Evolutionary conservation across 2,113 vertebrate genomes (phyloP).

Genomic region (Callipepla squamata): DNA sequence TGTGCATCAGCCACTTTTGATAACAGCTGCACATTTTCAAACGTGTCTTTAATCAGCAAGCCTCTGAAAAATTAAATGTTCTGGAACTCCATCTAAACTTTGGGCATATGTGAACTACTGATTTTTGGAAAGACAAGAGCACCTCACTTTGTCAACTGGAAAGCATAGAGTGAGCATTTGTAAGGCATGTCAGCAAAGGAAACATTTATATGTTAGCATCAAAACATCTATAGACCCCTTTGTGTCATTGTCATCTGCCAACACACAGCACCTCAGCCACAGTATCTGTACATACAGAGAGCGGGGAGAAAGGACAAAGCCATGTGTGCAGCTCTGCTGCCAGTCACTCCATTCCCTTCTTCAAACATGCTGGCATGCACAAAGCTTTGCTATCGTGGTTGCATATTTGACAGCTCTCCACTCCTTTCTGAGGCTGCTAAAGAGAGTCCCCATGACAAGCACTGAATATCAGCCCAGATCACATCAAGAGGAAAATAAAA

Average conservation of each 20-base stretch:
- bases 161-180: neutral
- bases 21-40: neutral
- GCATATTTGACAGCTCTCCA: neutral
- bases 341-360: neutral
- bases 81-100: neutral
- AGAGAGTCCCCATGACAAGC: neutral
- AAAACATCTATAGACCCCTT: neutral
- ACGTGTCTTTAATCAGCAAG: neutral
- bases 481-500: neutral
- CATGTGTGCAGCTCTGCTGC: neutral
- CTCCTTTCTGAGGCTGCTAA: neutral
- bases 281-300: accelerated
- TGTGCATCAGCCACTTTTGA: neutral
- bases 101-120: neutral
- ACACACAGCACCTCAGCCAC: neutral
- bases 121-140: neutral
- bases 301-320: neutral
- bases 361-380: accelerated
- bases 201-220: neutral
- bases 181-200: neutral
- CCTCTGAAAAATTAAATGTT: neutral
- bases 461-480: neutral
- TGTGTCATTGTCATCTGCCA: neutral
- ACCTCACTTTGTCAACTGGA: neutral
- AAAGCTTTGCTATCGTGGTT: accelerated